Base-by-base conservation (phyloP, 2,888 invertebrate species). In the Rosalia funebris region DNA sequence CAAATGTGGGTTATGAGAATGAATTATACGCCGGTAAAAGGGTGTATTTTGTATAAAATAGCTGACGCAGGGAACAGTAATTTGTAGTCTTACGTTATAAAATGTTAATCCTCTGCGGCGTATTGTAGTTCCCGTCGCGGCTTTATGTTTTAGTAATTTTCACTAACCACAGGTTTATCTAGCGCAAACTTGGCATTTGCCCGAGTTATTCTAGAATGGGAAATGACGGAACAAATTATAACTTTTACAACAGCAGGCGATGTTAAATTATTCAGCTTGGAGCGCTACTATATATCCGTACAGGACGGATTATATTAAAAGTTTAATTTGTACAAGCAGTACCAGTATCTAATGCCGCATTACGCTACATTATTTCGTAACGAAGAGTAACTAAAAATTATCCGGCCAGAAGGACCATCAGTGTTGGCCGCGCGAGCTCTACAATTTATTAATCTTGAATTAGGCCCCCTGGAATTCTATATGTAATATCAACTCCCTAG, bases 111-210 rank as follows among this genome's bases (percentile, higher is more conserved):
- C 37, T 50, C 48, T 42, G 10, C 42, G 41, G 44, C 57, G 57
- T 46, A 47, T 56, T 50, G 50, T 50, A 36, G 20, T 20, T 42
- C 32, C 42, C 34, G 56, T 31, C 56, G 56, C 48, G 42, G 34
- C 44, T 50, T 55, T 55, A 46, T 57, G 50, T 57, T 57, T 48
- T 57, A 36, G 57, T 57, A 57, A 57, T 57, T 57, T 25, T 36
- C 36, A 44, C 57, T 57, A 57, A 57, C 57, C 57, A 57, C 57
- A 50, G 44, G 57, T 50, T 57, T 57, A 44, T 44, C 50, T 57
- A 48, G 48, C 48, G 16, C 57, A 50, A 37, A 57, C 50, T 36
- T 42, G 50, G 44, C 50, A 57, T 57, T 57, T 50, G 36, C 57
- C 15, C 14, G 48, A 15, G 42, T 48, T 42, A 19, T 34, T 16